These are phyloP conservation scores for Acanthococcus lagerstroemiae DNA, from an alignment of 2,888 invertebrate species.

Conservation along the genomic window DNA sequence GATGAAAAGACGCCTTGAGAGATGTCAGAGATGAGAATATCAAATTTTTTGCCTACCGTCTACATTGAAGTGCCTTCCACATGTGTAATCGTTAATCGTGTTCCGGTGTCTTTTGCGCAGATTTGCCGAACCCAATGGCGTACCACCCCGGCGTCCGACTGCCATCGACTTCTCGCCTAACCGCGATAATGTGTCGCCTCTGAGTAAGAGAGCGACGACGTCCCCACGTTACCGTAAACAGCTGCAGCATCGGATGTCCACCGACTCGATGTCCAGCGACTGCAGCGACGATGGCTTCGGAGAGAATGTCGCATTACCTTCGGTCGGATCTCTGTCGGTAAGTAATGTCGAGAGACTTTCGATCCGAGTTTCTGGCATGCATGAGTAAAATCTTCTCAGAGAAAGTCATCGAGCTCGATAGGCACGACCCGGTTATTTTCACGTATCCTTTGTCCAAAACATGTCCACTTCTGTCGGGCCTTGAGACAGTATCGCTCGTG, in stretches of 20 bases:
- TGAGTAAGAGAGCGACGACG: conserved; percentile 26
- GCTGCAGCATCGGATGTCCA: conserved; percentile 6
- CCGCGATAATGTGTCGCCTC: conserved; percentile 5
- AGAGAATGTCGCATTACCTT: conserved; percentile 13
- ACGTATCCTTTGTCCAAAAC: too few relatives aligned
- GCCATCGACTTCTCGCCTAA: conserved; percentile 33
- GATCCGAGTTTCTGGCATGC: too few relatives aligned
- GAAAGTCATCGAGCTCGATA: too few relatives aligned
- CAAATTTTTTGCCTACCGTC: too few relatives aligned
- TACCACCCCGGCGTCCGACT: conserved; percentile 40
- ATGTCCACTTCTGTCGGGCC: too few relatives aligned
- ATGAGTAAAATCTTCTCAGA: too few relatives aligned
- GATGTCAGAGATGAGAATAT: too few relatives aligned
- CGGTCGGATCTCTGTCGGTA: conserved; percentile 12
- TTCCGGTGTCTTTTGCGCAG: conserved; percentile 36
- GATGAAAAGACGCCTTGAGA: too few relatives aligned
- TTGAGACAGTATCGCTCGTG: too few relatives aligned
- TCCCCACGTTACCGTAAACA: conserved; percentile 32
- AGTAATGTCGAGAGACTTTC: too few relatives aligned
- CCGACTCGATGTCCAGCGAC: conserved; percentile 44
- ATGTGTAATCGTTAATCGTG: not conserved
- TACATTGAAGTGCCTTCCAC: too few relatives aligned
- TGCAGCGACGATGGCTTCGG: conserved; percentile 56
- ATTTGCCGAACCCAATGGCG: conserved; percentile 43
- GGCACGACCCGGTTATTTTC: too few relatives aligned